phyloP scores from a whole-genome alignment of 2,797 vertebrate genomes.

The Momotus momota region DNA sequence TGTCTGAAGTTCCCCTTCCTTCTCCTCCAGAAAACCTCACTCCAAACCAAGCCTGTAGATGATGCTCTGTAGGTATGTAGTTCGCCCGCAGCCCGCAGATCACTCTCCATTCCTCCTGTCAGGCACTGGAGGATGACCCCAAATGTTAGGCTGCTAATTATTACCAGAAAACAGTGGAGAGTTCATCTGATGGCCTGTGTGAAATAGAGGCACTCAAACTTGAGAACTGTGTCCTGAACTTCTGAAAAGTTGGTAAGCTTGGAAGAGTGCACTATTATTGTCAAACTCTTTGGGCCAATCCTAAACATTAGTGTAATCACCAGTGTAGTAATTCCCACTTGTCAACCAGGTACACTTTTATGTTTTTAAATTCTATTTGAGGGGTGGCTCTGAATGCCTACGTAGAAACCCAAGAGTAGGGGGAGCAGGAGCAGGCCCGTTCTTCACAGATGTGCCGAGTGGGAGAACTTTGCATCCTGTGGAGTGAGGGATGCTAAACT shows the following conservation, averaged over 20 bases:
- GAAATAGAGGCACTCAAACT: neutral
- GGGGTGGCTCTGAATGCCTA: neutral
- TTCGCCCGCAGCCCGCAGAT: neutral
- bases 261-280: neutral
- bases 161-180: neutral
- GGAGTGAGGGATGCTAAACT: neutral
- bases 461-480: neutral
- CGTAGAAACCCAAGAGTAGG: rapidly evolving
- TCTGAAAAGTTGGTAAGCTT: too few relatives aligned
- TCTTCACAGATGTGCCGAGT: neutral
- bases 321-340: neutral
- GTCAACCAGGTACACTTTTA: neutral
- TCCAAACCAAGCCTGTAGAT: neutral
- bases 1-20: neutral
- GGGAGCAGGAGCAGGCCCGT: neutral
- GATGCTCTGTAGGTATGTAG: neutral
- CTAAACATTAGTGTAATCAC: neutral
- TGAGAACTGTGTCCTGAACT: neutral
- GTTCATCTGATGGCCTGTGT: neutral
- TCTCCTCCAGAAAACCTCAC: neutral
- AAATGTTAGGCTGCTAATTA: neutral
- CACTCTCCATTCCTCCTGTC: rapidly evolving
- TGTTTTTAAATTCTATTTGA: neutral
- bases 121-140: neutral
- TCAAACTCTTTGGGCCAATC: neutral